Base-by-base conservation (phyloP, 2,888 invertebrate species). In the Helicoverpa assulta region DNA sequence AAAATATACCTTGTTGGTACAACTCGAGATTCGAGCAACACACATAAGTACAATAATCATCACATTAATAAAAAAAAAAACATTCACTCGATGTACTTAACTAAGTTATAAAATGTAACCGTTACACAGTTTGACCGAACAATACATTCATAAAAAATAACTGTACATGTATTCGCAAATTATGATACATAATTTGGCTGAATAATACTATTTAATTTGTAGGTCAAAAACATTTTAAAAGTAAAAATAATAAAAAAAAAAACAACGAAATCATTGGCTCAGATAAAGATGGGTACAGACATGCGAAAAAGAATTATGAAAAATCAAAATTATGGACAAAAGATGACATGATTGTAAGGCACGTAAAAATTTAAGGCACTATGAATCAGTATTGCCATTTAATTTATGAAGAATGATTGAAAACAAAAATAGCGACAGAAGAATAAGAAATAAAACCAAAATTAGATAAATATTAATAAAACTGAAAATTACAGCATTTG, bases 41-140 rank as follows among this genome's bases (percentile, higher is more conserved):
- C 86, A 66, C 81, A 91, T 94, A 94, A 94, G 94, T 94, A 94
- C 93, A 91, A 90, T 85, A 91, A 93, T 93, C 92, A 93, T 93
- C 47, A n/a, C 47, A 47, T 47, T 12, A n/a, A 91, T 26, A 26
- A 26, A 26, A 91, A 90, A 90, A 84, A 54, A 83, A 73, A 64
- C 88, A 89, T 85, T 75, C 89, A 90, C 83, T 82, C 87, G 70
- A 70, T 57, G 54, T 71, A 81, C 74, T 43, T 67, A 54, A 64
- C 37, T 56, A 61, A 51, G 67, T 76, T 70, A 47, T 2, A 69
- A 67, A 81, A 70, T 51, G 54, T 63, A 80, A 84, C 83, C 83
- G 81, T 84, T 76, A 76, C 50, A 82, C 83, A 84, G 84, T 70
- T 78, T 71, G 70, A 76, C 59, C 63, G 71, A 80, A 73, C 40